These are phyloP conservation scores for Pipra filicauda DNA, from an alignment of 2,113 vertebrate species.

Conservation along the genomic window DNA sequence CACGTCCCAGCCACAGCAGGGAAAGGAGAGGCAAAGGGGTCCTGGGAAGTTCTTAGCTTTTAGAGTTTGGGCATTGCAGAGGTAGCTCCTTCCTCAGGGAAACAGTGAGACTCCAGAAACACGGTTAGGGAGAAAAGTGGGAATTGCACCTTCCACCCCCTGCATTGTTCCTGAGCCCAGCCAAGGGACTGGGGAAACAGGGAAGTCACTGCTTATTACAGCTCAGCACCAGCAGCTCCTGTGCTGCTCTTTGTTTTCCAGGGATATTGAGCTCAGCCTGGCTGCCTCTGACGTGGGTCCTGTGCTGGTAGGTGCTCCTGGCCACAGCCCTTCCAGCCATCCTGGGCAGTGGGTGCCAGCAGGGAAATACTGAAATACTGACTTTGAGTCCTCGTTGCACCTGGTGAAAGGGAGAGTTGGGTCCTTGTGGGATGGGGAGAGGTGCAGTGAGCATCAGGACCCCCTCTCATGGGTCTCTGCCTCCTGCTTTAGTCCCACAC, in stretches of 20 bases:
- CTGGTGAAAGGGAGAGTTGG: not conserved
- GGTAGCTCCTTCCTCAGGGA: not conserved
- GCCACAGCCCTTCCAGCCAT: not conserved
- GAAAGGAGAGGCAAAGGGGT: not conserved
- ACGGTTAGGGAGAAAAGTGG: not conserved
- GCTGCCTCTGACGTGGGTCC: conserved; percentile 34
- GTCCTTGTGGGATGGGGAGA: not conserved
- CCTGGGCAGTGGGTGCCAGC: fast-evolving
- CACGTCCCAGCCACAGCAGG: fast-evolving
- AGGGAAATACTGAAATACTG: not conserved
- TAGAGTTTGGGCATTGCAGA: not conserved
- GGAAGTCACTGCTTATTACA: not conserved
- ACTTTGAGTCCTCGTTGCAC: not conserved
- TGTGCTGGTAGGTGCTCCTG: not conserved
- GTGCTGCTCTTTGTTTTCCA: not conserved
- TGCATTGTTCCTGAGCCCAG: not conserved
- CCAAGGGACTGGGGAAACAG: fast-evolving
- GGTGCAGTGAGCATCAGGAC: not conserved
- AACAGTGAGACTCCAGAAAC: fast-evolving
- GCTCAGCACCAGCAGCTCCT: not conserved
- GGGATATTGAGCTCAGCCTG: conserved; percentile 16
- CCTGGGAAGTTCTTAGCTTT: not conserved
- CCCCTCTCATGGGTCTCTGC: not conserved
- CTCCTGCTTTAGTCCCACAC: not conserved
- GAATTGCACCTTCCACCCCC: not conserved